A percentile compares a stretch with the other conserved stretches of the same genome.
These are phyloP conservation scores for Anguilla megastoma DNA, from an alignment of 2,797 vertebrate genomes.

Conservation along the genomic window DNA sequence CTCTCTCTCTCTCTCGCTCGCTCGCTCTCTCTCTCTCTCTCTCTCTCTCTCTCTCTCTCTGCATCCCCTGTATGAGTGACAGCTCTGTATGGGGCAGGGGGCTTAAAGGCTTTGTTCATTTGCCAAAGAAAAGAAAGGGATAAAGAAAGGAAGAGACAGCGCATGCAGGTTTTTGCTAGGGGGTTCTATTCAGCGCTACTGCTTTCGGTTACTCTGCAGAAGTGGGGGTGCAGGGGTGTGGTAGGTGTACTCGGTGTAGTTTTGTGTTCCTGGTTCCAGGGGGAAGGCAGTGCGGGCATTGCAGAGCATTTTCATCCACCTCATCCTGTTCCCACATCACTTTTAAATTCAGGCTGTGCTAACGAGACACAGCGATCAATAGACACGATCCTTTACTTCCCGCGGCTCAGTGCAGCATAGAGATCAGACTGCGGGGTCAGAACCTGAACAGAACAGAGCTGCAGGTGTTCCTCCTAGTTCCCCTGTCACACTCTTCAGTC, in stretches of 20 bases:
- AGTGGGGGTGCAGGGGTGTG: neutral
- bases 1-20: conserved; percentile 31
- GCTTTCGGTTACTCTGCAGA: conserved; percentile 43
- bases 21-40: neutral
- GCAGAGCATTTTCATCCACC: neutral
- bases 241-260: neutral
- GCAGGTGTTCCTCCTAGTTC: neutral
- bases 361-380: neutral
- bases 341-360: neutral
- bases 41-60: conserved; percentile 22
- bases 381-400: neutral
- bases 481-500: neutral
- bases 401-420: neutral
- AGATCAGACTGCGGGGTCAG: neutral
- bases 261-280: neutral
- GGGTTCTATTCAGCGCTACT: conserved; percentile 54
- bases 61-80: conserved; percentile 65
- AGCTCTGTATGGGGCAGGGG: conserved; percentile 60
- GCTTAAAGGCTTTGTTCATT: conserved; percentile 63
- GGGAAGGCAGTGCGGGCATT: neutral
- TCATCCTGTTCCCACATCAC: neutral
- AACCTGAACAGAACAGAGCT: neutral
- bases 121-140: conserved; percentile 61
- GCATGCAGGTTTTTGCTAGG: conserved; percentile 45
- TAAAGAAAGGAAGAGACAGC: conserved; percentile 49